Evolutionary conservation across 53 echinoderm and acorn worm species (phyloP).

Genomic region (Mesocentrotus franciscanus): DNA sequence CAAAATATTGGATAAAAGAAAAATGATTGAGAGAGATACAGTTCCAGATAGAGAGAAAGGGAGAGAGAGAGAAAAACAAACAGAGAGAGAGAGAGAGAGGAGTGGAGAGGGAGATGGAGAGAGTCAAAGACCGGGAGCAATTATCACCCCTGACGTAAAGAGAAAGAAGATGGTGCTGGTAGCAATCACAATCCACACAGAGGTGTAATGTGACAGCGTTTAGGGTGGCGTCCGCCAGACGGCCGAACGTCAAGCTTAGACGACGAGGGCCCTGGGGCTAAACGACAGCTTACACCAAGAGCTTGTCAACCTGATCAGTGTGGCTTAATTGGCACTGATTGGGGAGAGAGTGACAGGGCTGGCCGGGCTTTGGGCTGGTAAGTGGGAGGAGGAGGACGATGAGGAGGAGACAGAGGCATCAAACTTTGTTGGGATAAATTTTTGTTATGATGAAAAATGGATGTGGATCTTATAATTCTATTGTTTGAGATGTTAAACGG

Average conservation of each 20-base stretch:
- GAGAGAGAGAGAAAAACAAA: not conserved
- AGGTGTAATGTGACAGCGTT: slow-evolving; percentile 65
- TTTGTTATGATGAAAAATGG: slow-evolving; percentile 50
- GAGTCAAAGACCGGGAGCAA: slow-evolving; percentile 6
- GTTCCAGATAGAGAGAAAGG: not conserved
- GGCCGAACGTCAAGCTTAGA: slow-evolving; percentile 52
- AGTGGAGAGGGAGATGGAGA: slow-evolving; percentile 27
- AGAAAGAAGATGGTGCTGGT: slow-evolving; percentile 48
- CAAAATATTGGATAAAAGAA: not conserved
- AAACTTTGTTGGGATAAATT: slow-evolving; percentile 41
- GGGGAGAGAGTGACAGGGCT: slow-evolving; percentile 52
- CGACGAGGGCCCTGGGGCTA: slow-evolving; percentile 45
- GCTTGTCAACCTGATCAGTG: slow-evolving; percentile 59
- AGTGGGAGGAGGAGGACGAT: slow-evolving; percentile 13
- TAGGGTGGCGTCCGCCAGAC: slow-evolving; percentile 58
- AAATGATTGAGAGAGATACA: not conserved
- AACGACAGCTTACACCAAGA: slow-evolving; percentile 55
- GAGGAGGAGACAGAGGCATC: not conserved
- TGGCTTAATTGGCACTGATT: slow-evolving; percentile 60
- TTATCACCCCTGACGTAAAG: slow-evolving; percentile 17
- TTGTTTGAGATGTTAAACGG: slow-evolving; percentile 7
- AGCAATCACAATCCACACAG: slow-evolving; percentile 50
- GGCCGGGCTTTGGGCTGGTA: not conserved
- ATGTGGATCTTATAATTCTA: slow-evolving; percentile 5
- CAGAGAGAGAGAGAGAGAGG: not conserved